Evolutionary conservation across 1,140 invertebrate genomes (phyloP), one percentile per base, ranked within the genome.

Genomic region (Homalodisca vitripennis): DNA sequence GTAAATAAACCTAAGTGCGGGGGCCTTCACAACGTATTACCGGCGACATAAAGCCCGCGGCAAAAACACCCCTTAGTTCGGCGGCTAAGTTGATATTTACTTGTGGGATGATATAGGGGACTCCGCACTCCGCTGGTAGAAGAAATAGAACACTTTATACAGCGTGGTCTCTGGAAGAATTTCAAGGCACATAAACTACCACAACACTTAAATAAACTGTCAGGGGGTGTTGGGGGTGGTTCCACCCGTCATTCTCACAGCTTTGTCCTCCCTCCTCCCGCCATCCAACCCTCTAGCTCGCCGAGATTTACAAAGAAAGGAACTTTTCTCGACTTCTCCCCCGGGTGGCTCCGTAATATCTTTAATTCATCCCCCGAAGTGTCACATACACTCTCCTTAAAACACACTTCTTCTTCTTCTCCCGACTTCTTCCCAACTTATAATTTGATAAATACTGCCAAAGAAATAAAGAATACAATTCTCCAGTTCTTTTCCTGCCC

Each of bases 161-260:
- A 26, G 24, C 55, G 55, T 30, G 55, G 55, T 60, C 55, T 60
- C 24, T 60, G 55, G 24, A 60, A 60, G 55, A 60, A 60, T 66
- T 47, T 66, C 63, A 66, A 63, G 30, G 32, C 32, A 66, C 63
- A 66, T 66, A 66, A 66, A 66, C 63, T 66, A 66, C 63, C 63
- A 66, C 63, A 66, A 46, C 63, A 66, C 63, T 66, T 66, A 66
- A 66, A 66, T 66, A 66, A 66, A 66, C 63, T 66, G 63, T 46
- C 41, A 34, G 14, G 32, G 55, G 55, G 10, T 27, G 55, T 22
- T 6, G 22, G 24, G 22, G 31, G 41, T 32, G 20, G 63, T 46
- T 41, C 63, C 41, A 66, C 63, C 41, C 41, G 63, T 66, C 63
- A 66, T 66, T 66, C 63, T 66, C 63, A 66, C 63, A 27, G 34